A percentile compares a stretch with the other conserved stretches of the same genome.
Evolutionary conservation across 2,113 vertebrate species (phyloP).

Genomic region (Lagenorhynchus albirostris): DNA sequence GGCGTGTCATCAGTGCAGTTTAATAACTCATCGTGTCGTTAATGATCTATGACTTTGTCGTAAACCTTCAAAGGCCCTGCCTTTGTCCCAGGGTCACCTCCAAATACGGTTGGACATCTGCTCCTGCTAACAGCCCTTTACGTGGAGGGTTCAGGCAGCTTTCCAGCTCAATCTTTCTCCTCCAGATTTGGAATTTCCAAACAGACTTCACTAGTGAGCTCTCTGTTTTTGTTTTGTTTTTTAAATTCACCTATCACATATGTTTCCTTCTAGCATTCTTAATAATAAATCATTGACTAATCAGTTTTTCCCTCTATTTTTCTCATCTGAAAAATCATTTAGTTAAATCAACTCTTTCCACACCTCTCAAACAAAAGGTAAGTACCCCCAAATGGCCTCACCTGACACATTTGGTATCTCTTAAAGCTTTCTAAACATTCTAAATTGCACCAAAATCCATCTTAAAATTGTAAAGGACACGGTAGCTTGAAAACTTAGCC

Average conservation of each 20-base stretch:
- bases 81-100: too few species aligned
- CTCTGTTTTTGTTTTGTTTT: too few species aligned
- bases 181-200: not conserved
- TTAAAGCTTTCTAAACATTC: too few species aligned
- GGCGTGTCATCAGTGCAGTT: rapidly evolving
- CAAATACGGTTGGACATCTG: rapidly evolving
- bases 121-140: not conserved
- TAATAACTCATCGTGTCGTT: not conserved
- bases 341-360: not conserved
- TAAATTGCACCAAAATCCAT: not conserved
- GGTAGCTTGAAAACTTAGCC: not conserved
- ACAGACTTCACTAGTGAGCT: not conserved
- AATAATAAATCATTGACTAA: not conserved
- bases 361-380: not conserved
- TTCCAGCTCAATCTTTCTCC: not conserved
- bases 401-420: not conserved
- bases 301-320: not conserved
- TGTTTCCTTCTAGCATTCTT: not conserved
- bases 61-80: not conserved
- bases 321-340: not conserved
- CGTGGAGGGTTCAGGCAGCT: too few species aligned
- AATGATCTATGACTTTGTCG: rapidly evolving
- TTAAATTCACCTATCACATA: not conserved
- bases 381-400: rapidly evolving
- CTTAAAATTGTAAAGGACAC: too few species aligned